Base-by-base conservation (phyloP, 2,888 invertebrate species). In the Drosophila melanosoma region DNA sequence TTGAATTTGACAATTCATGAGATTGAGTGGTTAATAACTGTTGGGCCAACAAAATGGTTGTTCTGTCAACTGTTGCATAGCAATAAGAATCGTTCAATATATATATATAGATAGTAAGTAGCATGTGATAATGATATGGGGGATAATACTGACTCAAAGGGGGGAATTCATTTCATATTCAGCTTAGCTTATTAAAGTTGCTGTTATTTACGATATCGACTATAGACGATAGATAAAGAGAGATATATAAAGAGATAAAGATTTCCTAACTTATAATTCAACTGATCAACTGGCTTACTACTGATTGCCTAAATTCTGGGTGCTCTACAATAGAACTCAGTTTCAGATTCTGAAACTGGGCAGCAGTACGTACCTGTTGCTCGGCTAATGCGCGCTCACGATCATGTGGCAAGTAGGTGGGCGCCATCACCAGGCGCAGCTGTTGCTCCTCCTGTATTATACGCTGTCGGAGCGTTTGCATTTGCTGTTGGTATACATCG, bases 401-500 rank as follows among this genome's bases (percentile, higher is more conserved):
- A 93, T 98, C 97, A 87, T 96, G 95, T 74, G 97, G 96, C 92
- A 96, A 94, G 94, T 97, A 97, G 86, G 96, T 96, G 72, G 98
- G 97, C 91, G 97, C 96, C 93, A 97, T 95, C 57, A 97, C 96
- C 71, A 96, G 95, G 74, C 98, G 95, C 91, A 98, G 94, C 92
- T 97, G 96, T 93, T 98, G 98, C 93, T 98, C 98, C 79, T 97
- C 97, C 92, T 96, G 96, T 77, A 97, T 95, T 90, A 98, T 96
- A 93, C 97, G 96, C 90, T 97, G 96, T 69, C 97, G 95, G 81
- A 98, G 94, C 60, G 96, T 95, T 90, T 97, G 97, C 91, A 98
- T 96, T 94, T 98, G 98, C 92, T 96, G 95, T 92, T 97, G 97
- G 93, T 98, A 97, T 76, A 96, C 95, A 92, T 98, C 98, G 87